Evolutionary conservation across 2,113 vertebrate genomes (phyloP), one percentile per base, ranked within the genome.

Genomic region (Regulus satrapa): DNA sequence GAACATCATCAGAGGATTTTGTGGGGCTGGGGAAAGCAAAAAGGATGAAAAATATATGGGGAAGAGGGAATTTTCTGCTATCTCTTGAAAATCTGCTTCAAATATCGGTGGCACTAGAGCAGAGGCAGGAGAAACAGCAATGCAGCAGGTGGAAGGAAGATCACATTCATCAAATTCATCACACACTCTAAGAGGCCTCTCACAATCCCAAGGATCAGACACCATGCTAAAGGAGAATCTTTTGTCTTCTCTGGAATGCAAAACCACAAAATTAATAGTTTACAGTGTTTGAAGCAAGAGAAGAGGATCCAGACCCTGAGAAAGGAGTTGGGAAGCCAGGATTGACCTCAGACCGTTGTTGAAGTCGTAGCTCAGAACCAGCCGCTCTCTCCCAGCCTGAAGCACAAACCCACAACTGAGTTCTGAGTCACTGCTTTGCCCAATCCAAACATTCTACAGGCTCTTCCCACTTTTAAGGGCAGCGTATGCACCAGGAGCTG

Each of bases 1-100:
- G 28, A 95, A 64, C n/a, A 83, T 31, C 87, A 93, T 48, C 18
- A 29, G 56, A 63, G 67, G 38, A 21, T 71, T 94, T 77, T 73
- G 78, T 48, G 68, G 61, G 88, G 43, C 7, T 95, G 55, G 56
- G 34, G 61, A 52, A 59, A 88, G 56, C 23, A 74, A 54, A 54
- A 19, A 51, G 48, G 55, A 75, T 72, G 55, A 79, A 85, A 88
- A 89, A 73, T 75, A 32, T 12, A 59, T 23, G 69, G 85, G 61
- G 61, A 63, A 72, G 34, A 68, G 36, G 8, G 45, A 77, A 40
- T 77, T 71, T 62, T 63, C 71, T 23, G 25, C 48, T 48, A 19
- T 52, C 24, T 74, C 26, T 3, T 3, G 58, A 66, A 73, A 69
- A 56, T 9, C 85, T 90, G 25, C 16, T 69, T 28, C 46, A 68